Conservation (phyloP, 2,797 vertebrate genomes). For the Chromis chromis region DNA sequence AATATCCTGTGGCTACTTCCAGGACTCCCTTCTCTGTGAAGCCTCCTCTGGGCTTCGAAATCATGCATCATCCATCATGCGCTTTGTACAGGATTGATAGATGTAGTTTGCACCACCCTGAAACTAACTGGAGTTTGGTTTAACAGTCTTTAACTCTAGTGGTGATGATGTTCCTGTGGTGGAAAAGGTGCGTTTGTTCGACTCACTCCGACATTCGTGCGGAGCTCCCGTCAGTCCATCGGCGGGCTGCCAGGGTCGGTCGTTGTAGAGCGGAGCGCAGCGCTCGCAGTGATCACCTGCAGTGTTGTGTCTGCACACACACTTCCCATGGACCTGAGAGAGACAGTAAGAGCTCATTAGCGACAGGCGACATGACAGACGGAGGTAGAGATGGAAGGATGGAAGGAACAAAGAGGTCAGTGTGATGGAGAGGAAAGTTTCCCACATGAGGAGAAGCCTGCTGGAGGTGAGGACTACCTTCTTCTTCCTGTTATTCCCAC, state of each 20-base stretch:
- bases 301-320: conserved; percentile 96
- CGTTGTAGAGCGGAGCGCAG: conserved; percentile 91
- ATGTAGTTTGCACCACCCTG: neutral
- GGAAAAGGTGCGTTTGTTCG: conserved; percentile 8
- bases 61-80: neutral
- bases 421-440: conserved; percentile 54
- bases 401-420: conserved; percentile 62
- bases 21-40: neutral
- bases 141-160: neutral
- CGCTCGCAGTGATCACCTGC: conserved; percentile 92
- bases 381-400: conserved; percentile 33
- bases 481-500: conserved; percentile 12
- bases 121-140: too few relatives aligned
- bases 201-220: conserved; percentile 93
- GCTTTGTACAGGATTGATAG: neutral
- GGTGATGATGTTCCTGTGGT: neutral
- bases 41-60: neutral
- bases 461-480: conserved; percentile 19
- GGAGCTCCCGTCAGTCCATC: conserved; percentile 92
- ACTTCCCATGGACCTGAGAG: conserved; percentile 93
- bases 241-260: conserved; percentile 95
- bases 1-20: neutral
- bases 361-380: conserved; percentile 26
- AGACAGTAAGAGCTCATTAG: conserved; percentile 52
- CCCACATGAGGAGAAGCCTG: conserved; percentile 32